phyloP scores from a whole-genome alignment of 2,113 vertebrate genomes.

The Callospermophilus lateralis region DNA sequence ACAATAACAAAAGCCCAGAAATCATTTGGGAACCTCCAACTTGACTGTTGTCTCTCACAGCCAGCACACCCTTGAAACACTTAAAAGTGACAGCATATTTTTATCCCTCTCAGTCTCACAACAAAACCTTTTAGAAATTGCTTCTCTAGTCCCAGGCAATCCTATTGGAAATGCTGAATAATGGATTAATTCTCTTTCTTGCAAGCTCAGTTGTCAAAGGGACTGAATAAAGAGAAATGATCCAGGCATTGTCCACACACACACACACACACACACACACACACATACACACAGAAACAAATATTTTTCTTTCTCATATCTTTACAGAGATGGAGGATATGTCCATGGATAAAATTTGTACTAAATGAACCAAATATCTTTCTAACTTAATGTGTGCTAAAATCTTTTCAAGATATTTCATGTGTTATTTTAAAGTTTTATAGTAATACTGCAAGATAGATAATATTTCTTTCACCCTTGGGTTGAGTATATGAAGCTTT shows the following conservation, averaged over 20 bases:
- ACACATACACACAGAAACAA: not conserved
- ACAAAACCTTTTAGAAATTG: not conserved
- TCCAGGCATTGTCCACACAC: not conserved
- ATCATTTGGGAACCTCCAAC: not conserved
- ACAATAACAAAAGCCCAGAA: not conserved
- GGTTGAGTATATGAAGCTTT: not conserved
- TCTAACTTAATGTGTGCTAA: not conserved
- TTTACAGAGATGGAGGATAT: not conserved
- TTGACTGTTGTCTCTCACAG: not conserved
- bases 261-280: not conserved
- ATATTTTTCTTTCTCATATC: not conserved
- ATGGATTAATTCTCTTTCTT: not conserved
- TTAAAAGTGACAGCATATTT: not conserved
- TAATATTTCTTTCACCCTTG: not conserved
- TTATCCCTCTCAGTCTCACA: not conserved
- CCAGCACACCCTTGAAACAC: not conserved
- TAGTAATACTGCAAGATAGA: not conserved
- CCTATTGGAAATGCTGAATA: not conserved
- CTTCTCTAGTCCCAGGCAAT: not conserved
- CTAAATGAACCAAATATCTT: not conserved
- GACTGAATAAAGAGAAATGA: not conserved
- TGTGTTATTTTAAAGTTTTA: not conserved
- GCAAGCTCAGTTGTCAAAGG: not conserved
- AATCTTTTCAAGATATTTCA: not conserved
- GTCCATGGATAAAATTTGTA: not conserved